Conservation (phyloP, 2,888 invertebrate species). For the Resseliella maxima region DNA sequence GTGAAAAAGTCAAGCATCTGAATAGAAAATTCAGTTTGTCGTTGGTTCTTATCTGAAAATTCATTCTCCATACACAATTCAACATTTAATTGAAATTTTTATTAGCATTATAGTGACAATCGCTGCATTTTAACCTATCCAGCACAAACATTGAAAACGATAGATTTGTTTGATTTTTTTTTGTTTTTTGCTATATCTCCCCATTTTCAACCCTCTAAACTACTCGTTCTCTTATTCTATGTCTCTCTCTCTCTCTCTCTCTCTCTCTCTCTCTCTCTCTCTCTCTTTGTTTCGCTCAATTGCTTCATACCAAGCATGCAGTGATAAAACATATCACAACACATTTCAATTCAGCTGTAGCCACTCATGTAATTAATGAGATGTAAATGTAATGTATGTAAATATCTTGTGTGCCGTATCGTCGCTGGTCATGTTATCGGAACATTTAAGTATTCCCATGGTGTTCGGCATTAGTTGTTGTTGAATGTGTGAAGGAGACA, state of each 20-base stretch:
- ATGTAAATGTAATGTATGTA: constrained; percentile 29
- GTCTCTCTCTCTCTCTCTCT: not conserved
- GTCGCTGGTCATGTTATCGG: constrained; percentile 7
- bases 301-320: not conserved
- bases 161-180: not conserved
- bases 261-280: not conserved
- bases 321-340: not conserved
- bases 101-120: not conserved
- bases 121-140: not conserved
- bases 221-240: not conserved
- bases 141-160: not conserved
- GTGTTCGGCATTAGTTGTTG: not conserved
- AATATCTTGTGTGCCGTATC: constrained; percentile 11
- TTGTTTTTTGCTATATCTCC: too few relatives aligned
- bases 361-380: constrained; percentile 42
- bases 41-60: not conserved
- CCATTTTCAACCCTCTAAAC: not conserved
- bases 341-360: not conserved
- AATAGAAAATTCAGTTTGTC: too few relatives aligned
- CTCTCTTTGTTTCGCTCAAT: not conserved
- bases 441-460: constrained; percentile 29
- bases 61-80: not conserved
- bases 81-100: constrained; percentile 7
- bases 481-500: not conserved
- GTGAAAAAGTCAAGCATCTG: too few relatives aligned